Evolutionary conservation across 1,140 invertebrate species (phyloP), one percentile per base, ranked within the genome.

Genomic region (Cyclargus thomasi): DNA sequence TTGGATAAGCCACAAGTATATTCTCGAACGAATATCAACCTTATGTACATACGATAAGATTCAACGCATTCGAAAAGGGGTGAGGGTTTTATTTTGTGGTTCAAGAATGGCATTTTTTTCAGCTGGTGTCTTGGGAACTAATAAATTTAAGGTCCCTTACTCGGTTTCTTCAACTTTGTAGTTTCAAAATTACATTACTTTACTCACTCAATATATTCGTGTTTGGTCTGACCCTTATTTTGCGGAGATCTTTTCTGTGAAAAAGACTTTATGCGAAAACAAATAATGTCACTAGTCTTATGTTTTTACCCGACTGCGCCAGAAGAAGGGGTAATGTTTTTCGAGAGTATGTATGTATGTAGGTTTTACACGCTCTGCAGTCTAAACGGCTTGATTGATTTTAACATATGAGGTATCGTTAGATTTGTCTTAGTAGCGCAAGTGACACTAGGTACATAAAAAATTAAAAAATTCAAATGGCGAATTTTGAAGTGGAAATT

Each of bases 51-150:
- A 11, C 14, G 14, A 16, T 8, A 47, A 47, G 3, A 47, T 11
- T 16, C 14, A 16, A 14, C 8, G 39, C n/a, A 16, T 14, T 47
- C 10, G 39, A 47, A 47, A 47, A 47, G 39, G 39, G 39, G 67
- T 57, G 47, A 35, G 36, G 62, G 63, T 18, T 6, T 63, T 7
- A 21, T 17, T 5, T 59, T 59, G 55, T 20, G 55, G 55, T 59
- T 59, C 20, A 59, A 59, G 55, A 11, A 20, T 59, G 55, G 17
- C 55, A 59, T 59, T 59, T 59, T n/a, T 59, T 59, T 59, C 55
- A 59, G 55, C 55, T 59, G 53, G 55, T 59, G 55, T 59, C 55
- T 59, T 59, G 55, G 55, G 55, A 59, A 59, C 55, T 59, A 59
- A 59, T 59, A 59, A 59, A 59, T 59, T 59, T 59, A 59, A 21